Evolutionary conservation across 1,140 invertebrate species (phyloP), one percentile per base, ranked within the genome.

Genomic region (Caerostris darwini): DNA sequence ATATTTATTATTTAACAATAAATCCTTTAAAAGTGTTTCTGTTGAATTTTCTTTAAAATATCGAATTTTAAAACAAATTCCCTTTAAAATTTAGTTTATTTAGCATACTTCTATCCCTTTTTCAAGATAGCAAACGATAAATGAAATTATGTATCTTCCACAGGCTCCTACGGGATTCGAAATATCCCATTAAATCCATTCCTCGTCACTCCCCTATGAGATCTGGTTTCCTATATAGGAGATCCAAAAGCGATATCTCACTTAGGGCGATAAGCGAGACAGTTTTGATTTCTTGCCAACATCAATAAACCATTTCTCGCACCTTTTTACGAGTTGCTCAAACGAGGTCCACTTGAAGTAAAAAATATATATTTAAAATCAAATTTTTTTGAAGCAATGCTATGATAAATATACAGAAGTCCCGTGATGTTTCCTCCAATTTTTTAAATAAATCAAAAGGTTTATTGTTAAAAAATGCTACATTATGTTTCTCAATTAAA

Each of bases 221-320:
- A 77, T 77, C 71, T 77, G 71, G 50, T 77, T 77, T 77, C 71
- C 71, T 77, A 34, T 77, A 77, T 53, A 77, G 71, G 8, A 8
- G 71, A 77, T 77, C 10, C 10, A 12, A 77, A 53, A 77, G 34
- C 71, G 71, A 77, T 77, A 77, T 77, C 19, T 7, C 12, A 77
- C 71, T 14, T 4, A 34, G 7, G 8, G 50, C 8, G 71, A 77
- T 77, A 77, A 77, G 71, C 71, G 71, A 50, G 34, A 77, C 71
- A 77, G 19, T 77, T 77, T 77, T 77, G 71, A 77, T 50, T 77
- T 77, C 71, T 12, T 77, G 71, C 71, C 71, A 77, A 77, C 10
- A 53, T 77, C 71, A 7, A 77, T 77, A 77, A 53, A 34, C 71
- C 34, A 77, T 77, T 77, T 77, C 71, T 77, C 71, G 10, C 34